These are phyloP conservation scores for Zophobas atratus DNA, from an alignment of 1,140 invertebrate species.

Conservation along the genomic window DNA sequence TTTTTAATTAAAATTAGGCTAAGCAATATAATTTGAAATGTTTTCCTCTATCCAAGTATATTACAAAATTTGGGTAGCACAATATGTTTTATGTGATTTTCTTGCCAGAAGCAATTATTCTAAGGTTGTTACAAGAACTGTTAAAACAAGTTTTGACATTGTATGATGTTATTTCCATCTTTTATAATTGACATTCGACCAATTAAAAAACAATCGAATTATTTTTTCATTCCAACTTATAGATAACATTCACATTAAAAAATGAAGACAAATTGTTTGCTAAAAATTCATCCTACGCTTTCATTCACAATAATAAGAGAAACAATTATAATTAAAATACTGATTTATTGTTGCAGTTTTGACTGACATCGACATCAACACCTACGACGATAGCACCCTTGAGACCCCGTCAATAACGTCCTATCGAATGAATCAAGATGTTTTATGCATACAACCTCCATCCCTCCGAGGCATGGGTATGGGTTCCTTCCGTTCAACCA, in stretches of 20 bases:
- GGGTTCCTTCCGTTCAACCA: constrained; percentile 62
- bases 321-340: constrained; percentile 10
- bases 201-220: neutral
- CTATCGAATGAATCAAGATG: constrained; percentile 63
- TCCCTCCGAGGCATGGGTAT: constrained; percentile 57
- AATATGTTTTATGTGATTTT: no score
- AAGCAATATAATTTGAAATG: no score
- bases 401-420: constrained; percentile 64
- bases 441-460: constrained; percentile 64
- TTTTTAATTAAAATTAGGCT: no score
- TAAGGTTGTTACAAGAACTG: neutral
- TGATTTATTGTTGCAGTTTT: constrained; percentile 61
- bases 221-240: neutral
- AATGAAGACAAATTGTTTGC: neutral
- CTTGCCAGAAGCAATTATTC: neutral
- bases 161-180: no score
- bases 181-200: no score
- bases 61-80: no score
- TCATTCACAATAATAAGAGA: neutral
- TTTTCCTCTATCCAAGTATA: no score
- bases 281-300: no score
- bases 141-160: no score
- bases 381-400: constrained; percentile 64
- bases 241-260: no score
- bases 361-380: constrained; percentile 65